These are phyloP conservation scores for Drosophila algonquin DNA, from an alignment of 2,888 invertebrate genomes.

Conservation along the genomic window DNA sequence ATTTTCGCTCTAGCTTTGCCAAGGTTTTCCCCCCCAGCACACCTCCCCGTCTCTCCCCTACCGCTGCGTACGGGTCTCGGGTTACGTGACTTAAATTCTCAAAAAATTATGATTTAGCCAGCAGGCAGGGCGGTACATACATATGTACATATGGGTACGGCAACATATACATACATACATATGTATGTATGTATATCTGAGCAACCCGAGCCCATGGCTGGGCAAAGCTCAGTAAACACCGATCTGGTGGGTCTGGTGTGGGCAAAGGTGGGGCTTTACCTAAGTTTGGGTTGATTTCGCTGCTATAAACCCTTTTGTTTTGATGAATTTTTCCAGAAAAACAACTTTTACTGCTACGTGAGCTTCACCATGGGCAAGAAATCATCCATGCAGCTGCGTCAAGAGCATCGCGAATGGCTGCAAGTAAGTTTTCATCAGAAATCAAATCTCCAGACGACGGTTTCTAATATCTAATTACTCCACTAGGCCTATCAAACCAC, in stretches of 20 bases:
- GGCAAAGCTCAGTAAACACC: constrained; percentile 9
- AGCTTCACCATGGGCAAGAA: constrained; percentile 83
- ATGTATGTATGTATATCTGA: not conserved
- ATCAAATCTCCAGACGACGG: not conserved
- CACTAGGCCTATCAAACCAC: constrained; percentile 76
- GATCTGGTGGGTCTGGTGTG: not conserved
- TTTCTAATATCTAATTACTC: constrained; percentile 1
- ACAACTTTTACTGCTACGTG: constrained; percentile 83
- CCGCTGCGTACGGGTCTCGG: constrained; percentile 3
- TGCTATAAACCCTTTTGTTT: not conserved
- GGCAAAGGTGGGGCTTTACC: constrained; percentile 2
- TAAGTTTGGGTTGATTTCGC: not conserved
- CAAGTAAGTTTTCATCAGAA: constrained; percentile 60
- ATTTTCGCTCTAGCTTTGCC: constrained; percentile 38
- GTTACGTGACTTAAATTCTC: constrained; percentile 75
- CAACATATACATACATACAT: constrained; percentile 8
- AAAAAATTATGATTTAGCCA: constrained; percentile 73
- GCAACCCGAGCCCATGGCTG: constrained; percentile 21
- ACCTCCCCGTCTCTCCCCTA: not conserved
- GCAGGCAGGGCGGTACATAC: constrained; percentile 37
- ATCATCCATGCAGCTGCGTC: constrained; percentile 81
- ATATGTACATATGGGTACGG: constrained; percentile 6
- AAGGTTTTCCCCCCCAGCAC: constrained; percentile 10
- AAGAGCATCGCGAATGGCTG: constrained; percentile 81
- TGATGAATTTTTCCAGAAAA: constrained; percentile 69